A percentile compares a stretch with the other conserved stretches of the same genome.
Evolutionary conservation across 2,888 invertebrate species (phyloP).

Genomic region (Drosophila emarginata): DNA sequence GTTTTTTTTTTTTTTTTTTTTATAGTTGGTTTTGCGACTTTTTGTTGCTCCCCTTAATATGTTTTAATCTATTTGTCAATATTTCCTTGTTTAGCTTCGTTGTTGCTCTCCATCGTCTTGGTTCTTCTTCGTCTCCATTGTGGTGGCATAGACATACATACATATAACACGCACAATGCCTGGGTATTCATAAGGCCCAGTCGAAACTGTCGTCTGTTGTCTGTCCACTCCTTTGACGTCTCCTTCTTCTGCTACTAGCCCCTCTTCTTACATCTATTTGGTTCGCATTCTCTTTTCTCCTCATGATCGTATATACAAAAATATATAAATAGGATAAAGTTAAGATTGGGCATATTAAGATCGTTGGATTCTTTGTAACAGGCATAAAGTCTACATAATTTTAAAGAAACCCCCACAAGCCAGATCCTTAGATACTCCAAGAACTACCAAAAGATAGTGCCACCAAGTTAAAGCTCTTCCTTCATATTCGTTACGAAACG

Average conservation of each 20-base stretch:
- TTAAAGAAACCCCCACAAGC: too few species aligned
- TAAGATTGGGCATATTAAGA: too few species aligned
- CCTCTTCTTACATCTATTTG: conserved; percentile 8
- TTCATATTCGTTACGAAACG: too few species aligned
- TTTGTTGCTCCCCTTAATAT: conserved; percentile 60
- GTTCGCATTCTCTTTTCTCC: conserved; percentile 40
- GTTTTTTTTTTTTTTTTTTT: too few species aligned
- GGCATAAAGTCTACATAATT: too few species aligned
- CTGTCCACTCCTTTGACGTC: conserved; percentile 20
- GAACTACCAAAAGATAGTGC: too few species aligned
- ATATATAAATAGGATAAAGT: too few species aligned
- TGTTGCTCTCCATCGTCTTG: conserved; percentile 41
- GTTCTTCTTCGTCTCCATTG: conserved; percentile 29
- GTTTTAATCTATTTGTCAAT: conserved; percentile 78
- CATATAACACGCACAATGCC: conserved; percentile 59
- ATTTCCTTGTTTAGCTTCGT: conserved; percentile 69
- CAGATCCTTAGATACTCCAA: too few species aligned
- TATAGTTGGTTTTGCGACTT: conserved; percentile 20
- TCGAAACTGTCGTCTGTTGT: conserved; percentile 27
- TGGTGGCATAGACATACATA: conserved; percentile 54
- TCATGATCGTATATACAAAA: too few species aligned
- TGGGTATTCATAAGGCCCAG: conserved; percentile 72
- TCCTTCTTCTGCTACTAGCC: conserved; percentile 9
- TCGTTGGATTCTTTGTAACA: too few species aligned
- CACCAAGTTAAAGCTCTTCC: too few species aligned